A percentile compares a stretch with the other conserved stretches of the same genome.
These are phyloP conservation scores for Pedionomus torquatus DNA, from an alignment of 2,113 vertebrate genomes.

Conservation along the genomic window DNA sequence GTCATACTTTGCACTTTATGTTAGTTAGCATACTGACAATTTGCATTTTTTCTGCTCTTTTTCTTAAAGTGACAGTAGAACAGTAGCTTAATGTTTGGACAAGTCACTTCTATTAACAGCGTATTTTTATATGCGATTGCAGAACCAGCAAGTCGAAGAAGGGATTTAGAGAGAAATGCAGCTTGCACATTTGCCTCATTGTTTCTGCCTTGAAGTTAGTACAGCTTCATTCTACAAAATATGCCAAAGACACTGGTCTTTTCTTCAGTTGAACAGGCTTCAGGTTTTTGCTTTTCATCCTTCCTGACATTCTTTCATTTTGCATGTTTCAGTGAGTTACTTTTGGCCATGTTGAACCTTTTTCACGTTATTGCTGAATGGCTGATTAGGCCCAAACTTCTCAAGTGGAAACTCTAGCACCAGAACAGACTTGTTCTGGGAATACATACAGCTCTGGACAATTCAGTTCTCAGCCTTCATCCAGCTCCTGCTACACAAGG, in stretches of 20 bases:
- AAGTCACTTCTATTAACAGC: not conserved
- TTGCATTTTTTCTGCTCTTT: not conserved
- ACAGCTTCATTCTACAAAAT: not conserved
- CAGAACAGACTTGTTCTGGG: not conserved
- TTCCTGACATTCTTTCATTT: not conserved
- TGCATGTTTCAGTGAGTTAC: not conserved
- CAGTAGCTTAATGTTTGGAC: not conserved
- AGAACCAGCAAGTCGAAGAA: not conserved
- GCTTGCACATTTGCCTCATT: not conserved
- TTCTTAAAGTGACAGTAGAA: not conserved
- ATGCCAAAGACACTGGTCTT: fast-evolving
- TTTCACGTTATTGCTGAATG: not conserved
- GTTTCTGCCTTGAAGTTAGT: not conserved
- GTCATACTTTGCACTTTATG: not conserved
- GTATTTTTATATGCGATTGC: not conserved
- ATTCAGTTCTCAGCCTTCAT: not conserved
- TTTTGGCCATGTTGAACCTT: not conserved
- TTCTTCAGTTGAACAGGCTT: not conserved
- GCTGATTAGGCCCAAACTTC: not conserved
- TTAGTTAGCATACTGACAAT: not conserved
- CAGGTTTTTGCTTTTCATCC: not conserved
- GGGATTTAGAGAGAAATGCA: not conserved
- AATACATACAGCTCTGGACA: not conserved
- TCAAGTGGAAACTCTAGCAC: not conserved
- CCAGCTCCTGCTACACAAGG: not conserved